Base-by-base conservation (phyloP, 2,888 invertebrate genomes). In the Eristalis arbustorum region DNA sequence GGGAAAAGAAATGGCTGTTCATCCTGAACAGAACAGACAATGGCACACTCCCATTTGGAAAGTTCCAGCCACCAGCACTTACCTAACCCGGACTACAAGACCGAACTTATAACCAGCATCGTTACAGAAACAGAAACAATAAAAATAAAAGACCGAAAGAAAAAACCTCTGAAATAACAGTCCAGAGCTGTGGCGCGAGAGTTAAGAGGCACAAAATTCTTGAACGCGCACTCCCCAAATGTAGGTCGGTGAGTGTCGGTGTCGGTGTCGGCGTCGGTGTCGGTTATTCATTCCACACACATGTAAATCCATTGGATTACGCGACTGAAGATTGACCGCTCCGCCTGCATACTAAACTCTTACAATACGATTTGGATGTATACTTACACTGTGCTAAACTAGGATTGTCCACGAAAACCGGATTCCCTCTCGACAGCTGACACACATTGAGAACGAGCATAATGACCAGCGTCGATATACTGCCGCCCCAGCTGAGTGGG, bases 381-480 rank as follows among this genome's bases (percentile, higher is more conserved):
- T 91, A 93, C 93, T 93, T 92, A 93, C 93, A 93, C 87, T 93
- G 92, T 81, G 92, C 91, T 92, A 93, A 90, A 89, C 92, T 92
- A 89, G 93, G 93, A 91, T 93, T 92, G 91, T 93, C 92, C 90
- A 92, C 91, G 84, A 92, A 92, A 78, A 93, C 91, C 84, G 93
- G 93, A 88, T 88, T 92, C 85, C 91, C 91, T 88, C 89, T 83
- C 72, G 88, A 89, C 84, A 90, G 81, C 73, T 90, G 89, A 84
- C 91, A 88, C 84, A 91, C 89, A 89, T 88, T 88, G 59, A 89
- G 78, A 64, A 88, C 81, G 71, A 89, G 68, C 82, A 89, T 64
- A 37, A 84, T 75, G 74, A 84, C 66, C 49, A 81, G 69, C 67
- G 77, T 31, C 67, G 85, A 23, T 67, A 77, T 71, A 72, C 73